Base-by-base conservation (phyloP, 1,140 invertebrate genomes). In the Bombus difficillimus region DNA sequence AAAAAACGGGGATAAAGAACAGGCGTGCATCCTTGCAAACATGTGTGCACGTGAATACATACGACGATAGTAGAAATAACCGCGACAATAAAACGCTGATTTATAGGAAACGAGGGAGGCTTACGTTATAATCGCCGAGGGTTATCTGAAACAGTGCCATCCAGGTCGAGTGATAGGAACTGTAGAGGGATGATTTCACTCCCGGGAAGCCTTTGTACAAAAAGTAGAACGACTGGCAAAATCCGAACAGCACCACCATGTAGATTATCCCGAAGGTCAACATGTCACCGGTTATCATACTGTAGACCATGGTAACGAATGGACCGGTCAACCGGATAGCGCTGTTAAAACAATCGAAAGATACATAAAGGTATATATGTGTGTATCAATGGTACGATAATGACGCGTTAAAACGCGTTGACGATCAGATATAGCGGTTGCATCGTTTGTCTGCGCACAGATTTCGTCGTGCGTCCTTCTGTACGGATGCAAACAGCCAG, bases 101-200 rank as follows among this genome's bases (percentile, higher is more conserved):
- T 76, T 81, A 87, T 84, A 47, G 80, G 9, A 28, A 41, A 77
- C 85, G 68, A 53, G n/a, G 34, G 25, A 10, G 85, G 89, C 96
- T 97, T 96, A 99, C 99, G 96, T 98, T 99, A 95, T 99, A 99
- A 95, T 99, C 98, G 75, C 99, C 99, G 25, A 99, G 96, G 28
- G 99, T 99, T 93, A 99, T 99, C 94, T 99, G 98, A 95, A 99
- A 99, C 12, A 99, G 95, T 1, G 98, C 98, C 98, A 99, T 99
- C 97, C 99, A 99, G 1, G 99, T 99, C 77, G 97, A 97, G 2
- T 97, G 96, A 94, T 99, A 99, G 59, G 97, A 98, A 88, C 97
- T 96, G 93, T 97, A 98, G 81, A 98, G 96, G 37, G 98, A 97
- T 62, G 96, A 97, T 93, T 97, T 97, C 39, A 97, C 97, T 84